These are phyloP conservation scores for Hydriomena furcata DNA, from an alignment of 2,888 invertebrate genomes.

Conservation along the genomic window DNA sequence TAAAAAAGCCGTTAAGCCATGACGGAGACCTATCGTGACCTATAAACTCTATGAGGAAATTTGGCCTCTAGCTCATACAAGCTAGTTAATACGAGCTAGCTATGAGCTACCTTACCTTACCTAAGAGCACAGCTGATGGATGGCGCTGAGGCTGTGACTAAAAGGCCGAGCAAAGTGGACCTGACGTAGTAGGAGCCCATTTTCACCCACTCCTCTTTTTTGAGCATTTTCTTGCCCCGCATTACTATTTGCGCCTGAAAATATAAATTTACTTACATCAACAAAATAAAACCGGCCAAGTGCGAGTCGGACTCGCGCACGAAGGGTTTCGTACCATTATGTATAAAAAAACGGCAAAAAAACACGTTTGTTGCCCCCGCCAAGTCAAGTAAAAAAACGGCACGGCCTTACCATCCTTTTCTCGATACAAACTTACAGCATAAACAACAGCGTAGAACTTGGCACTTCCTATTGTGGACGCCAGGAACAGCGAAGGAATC, in stretches of 20 bases:
- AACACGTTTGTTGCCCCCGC: too few species aligned
- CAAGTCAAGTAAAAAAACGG: too few species aligned
- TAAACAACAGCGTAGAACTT: slow-evolving; percentile 73
- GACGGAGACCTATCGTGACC: too few species aligned
- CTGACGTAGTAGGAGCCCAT: slow-evolving; percentile 69
- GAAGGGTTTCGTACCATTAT: too few species aligned
- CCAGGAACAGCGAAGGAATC: slow-evolving; percentile 41
- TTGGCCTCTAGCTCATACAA: too few species aligned
- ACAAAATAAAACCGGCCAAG: too few species aligned
- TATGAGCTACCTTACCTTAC: slow-evolving; percentile 61
- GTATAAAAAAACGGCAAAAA: too few species aligned
- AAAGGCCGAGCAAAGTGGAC: slow-evolving; percentile 64
- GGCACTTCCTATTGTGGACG: slow-evolving; percentile 66
- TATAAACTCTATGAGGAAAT: too few species aligned
- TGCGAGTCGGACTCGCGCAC: too few species aligned
- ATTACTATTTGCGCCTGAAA: slow-evolving; percentile 75
- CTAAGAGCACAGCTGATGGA: slow-evolving; percentile 66
- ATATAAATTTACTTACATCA: background rate
- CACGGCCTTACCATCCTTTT: too few species aligned
- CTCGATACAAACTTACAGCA: slow-evolving; percentile 65
- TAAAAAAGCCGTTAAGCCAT: too few species aligned
- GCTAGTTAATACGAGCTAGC: too few species aligned
- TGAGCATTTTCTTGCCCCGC: slow-evolving; percentile 70
- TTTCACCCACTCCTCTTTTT: slow-evolving; percentile 63
- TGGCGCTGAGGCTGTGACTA: slow-evolving; percentile 55